These are phyloP conservation scores for Nomada lathburiana DNA, from an alignment of 2,888 invertebrate genomes.

Conservation along the genomic window DNA sequence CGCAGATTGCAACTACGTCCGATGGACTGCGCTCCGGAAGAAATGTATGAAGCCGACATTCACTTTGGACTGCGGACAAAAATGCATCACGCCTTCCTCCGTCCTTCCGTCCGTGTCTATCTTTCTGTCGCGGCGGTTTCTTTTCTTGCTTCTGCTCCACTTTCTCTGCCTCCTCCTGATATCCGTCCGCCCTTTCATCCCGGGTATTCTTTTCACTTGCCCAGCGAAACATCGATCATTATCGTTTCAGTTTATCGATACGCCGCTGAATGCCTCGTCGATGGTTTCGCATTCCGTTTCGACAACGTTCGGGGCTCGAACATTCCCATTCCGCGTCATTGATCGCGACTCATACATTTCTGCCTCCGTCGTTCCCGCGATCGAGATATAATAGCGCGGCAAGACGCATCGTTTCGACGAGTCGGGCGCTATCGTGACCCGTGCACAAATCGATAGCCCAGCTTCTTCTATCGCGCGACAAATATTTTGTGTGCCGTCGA, in stretches of 20 bases:
- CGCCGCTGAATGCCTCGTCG: neutral
- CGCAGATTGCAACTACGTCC: conserved; percentile 80
- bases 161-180: conserved; percentile 21
- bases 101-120: conserved; percentile 23
- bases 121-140: neutral
- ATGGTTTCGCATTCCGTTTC: neutral
- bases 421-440: conserved; percentile 34
- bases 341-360: conserved; percentile 76
- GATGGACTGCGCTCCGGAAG: conserved; percentile 81
- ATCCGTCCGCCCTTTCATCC: neutral
- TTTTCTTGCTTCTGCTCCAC: neutral
- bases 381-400: conserved; percentile 48
- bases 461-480: conserved; percentile 49
- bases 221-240: conserved; percentile 8
- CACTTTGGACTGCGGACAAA: conserved; percentile 69
- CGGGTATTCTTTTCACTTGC: neutral
- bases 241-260: conserved; percentile 14
- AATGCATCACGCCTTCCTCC: conserved; percentile 52
- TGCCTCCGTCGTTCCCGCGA: conserved; percentile 49
- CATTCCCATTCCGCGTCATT: conserved; percentile 37
- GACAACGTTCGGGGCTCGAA: conserved; percentile 14
- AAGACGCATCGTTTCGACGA: conserved; percentile 51
- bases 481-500: conserved; percentile 28
- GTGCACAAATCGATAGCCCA: conserved; percentile 47
- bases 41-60: conserved; percentile 82